A percentile compares a stretch with the other conserved stretches of the same genome.
These are phyloP conservation scores for Bufo bufo DNA, from an alignment of 2,113 vertebrate genomes.

Conservation along the genomic window DNA sequence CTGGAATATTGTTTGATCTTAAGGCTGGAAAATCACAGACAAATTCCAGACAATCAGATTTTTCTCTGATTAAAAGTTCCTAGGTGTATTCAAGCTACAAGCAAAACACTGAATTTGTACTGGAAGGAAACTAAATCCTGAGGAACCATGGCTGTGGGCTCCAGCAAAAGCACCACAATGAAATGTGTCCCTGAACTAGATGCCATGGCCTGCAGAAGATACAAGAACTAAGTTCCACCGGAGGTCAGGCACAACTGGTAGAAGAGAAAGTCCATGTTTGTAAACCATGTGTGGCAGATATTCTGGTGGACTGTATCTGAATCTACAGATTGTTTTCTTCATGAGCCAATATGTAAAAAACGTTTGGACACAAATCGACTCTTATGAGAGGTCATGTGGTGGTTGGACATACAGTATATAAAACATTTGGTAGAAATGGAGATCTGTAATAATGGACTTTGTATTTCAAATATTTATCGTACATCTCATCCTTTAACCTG, in stretches of 20 bases:
- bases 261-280: background rate
- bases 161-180: background rate
- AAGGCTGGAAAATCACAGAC: background rate
- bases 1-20: slow-evolving; percentile 20
- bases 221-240: background rate
- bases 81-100: background rate
- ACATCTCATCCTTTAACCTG: background rate
- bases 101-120: background rate
- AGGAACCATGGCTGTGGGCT: background rate
- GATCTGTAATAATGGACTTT: background rate
- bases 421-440: background rate
- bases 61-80: background rate
- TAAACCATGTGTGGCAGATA: background rate
- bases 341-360: background rate
- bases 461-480: background rate
- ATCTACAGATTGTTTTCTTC: background rate
- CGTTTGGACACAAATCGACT: background rate
- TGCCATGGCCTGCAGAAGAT: background rate
- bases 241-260: background rate
- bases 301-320: background rate
- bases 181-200: background rate
- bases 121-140: background rate
- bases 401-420: background rate
- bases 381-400: background rate
- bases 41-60: slow-evolving; percentile 12